phyloP scores from a whole-genome alignment of 2,888 invertebrate species.

The Caenorhabditis wallacei region DNA sequence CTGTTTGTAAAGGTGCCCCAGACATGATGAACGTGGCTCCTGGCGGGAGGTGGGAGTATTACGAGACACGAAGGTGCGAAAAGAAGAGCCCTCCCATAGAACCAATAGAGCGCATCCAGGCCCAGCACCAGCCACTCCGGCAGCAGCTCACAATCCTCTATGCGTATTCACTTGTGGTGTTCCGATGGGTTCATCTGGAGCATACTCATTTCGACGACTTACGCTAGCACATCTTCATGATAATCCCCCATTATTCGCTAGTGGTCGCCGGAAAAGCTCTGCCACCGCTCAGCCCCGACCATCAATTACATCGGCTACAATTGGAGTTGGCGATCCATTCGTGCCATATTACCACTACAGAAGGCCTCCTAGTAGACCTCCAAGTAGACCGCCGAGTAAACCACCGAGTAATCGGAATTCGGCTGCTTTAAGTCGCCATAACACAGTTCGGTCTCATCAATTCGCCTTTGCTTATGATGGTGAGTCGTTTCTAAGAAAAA shows the following conservation, averaged over 20 bases:
- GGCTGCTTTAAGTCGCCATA: constrained; percentile 69
- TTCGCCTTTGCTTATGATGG: constrained; percentile 58
- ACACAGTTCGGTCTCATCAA: constrained; percentile 68
- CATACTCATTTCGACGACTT: constrained; percentile 75
- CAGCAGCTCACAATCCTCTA: constrained; percentile 48
- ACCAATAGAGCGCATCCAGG: constrained; percentile 62
- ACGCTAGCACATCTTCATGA: constrained; percentile 70
- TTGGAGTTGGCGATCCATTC: constrained; percentile 55
- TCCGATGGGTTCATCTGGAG: constrained; percentile 77
- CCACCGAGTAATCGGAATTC: constrained; percentile 69
- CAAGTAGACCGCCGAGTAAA: constrained; percentile 70
- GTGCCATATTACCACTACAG: constrained; percentile 68
- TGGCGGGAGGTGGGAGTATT: constrained; percentile 63
- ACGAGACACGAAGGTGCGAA: constrained; percentile 66
- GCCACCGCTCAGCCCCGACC: constrained; percentile 50
- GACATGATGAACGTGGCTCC: constrained; percentile 65
- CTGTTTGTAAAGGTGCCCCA: constrained; percentile 61
- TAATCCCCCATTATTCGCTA: constrained; percentile 47
- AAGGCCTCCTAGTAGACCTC: constrained; percentile 72
- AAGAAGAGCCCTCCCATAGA: constrained; percentile 65
- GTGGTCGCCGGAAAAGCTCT: constrained; percentile 54
- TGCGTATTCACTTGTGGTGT: constrained; percentile 56
- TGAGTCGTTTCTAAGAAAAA: constrained; percentile 12
- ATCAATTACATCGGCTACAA: constrained; percentile 59
- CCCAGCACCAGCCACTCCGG: constrained; percentile 18